Base-by-base conservation (phyloP, 2,113 vertebrate species). In the Sclerurus mexicanus region DNA sequence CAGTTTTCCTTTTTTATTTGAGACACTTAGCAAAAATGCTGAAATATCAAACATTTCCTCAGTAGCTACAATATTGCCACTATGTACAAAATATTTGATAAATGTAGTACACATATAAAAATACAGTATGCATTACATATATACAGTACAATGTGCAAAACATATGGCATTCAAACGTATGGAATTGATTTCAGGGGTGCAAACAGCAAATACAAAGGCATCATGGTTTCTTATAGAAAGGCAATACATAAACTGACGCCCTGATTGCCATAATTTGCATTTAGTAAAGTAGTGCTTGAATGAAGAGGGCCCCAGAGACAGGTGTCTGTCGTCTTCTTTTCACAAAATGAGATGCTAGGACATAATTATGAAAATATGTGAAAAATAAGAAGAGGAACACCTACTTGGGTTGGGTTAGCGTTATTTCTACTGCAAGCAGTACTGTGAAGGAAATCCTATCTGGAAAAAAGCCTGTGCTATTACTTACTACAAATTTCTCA, bases 121-220 rank as follows among this genome's bases (percentile, higher is more conserved):
- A 98, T 98, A 99, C 99, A 99, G 99, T 99, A 99, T 98, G 99
- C 99, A 97, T 98, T 98, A 98, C 98, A 98, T 99, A 98, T 99
- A 99, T 99, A 99, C 98, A 99, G 98, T 99, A 99, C 98, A 99
- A 98, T 99, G 99, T 99, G 99, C 99, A 99, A 99, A 99, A 99
- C 97, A 95, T 98, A 99, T 99, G 98, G 99, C 98, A 98, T 99
- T 98, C 98, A 98, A 97, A 99, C 93, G 96, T 96, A 97, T 94
- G 97, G 98, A 98, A 98, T 98, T 95, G 96, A 98, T 97, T 97
- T 97, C 95, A 98, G 96, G 98, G 98, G 98, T 98, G 98, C 98
- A 98, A 98, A 98, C 97, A 97, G 98, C 98, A 98, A 97, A 97
- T 98, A 98, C 98, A 97, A 98, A 98, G 98, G 98, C 98, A 98